Conservation (phyloP, 2,797 vertebrate genomes). For the Rallus crepitans region DNA sequence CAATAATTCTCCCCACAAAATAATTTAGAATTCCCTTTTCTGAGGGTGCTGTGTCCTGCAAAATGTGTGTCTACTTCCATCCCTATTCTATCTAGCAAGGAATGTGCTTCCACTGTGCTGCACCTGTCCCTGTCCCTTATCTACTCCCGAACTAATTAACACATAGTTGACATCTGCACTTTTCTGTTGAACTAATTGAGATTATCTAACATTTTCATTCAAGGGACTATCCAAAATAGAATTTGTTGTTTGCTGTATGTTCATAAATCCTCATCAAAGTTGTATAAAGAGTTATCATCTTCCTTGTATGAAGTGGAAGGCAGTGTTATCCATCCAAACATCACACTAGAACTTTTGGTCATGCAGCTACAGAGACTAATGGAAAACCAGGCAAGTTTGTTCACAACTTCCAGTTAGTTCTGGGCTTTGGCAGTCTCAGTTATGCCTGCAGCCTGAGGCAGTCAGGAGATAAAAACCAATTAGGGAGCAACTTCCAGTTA, state of each 20-base stretch:
- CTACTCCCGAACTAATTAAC: background rate
- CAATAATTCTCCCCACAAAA: accelerated
- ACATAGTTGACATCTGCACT: background rate
- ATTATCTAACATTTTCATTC: background rate
- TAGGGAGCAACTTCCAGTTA: background rate
- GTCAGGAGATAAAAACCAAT: background rate
- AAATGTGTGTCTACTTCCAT: background rate
- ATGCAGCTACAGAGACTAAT: background rate
- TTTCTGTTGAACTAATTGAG: background rate
- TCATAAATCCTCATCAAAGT: background rate
- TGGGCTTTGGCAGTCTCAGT: background rate
- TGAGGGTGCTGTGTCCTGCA: background rate
- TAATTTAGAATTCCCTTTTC: background rate
- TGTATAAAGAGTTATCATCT: background rate
- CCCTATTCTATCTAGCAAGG: background rate
- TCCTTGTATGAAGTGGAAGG: background rate
- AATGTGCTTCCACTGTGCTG: background rate
- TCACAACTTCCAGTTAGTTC: background rate
- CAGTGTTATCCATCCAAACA: background rate
- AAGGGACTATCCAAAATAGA: background rate
- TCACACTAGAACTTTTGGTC: background rate
- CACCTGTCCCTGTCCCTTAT: background rate
- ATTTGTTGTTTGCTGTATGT: background rate
- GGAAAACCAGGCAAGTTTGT: background rate
- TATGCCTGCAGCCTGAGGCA: background rate